Base-by-base conservation (phyloP, 2,113 vertebrate species). In the Onychostoma macrolepis region DNA sequence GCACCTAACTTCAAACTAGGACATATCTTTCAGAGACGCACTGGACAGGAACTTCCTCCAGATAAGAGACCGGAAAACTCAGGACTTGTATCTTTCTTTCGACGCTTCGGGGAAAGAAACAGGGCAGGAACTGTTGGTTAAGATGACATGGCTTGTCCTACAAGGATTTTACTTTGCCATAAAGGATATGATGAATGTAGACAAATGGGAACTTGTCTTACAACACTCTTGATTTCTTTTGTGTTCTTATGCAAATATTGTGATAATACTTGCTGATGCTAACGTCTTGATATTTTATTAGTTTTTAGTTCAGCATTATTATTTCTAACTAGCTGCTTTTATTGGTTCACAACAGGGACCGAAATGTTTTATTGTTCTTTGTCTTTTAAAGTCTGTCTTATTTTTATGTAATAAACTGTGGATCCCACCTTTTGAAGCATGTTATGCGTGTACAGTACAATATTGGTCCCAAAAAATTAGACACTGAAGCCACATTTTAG, bases 171-270 rank as follows among this genome's bases (percentile, higher is more conserved):
- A 67, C 13, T 81, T 19, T 28, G 26, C 38, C 78, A 38, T 90
- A 58, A 45, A 69, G 82, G 56, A 61, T 74, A 24, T 33, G 56
- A 12, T 38, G 82, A 87, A 69, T 81, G 89, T 83, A 92, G 87
- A 91, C 89, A 93, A 95, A 71, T 36, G 19, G 30, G 87, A 43
- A 95, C 92, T 95, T 95, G 92, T 92, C 92, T 94, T 93, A 90
- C 85, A 48, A 80, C 33, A 10, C 53, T 76, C 76, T 24, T 30
- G 43, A 76, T 75, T 19, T 61, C 6, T 28, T 56, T 53, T 71
- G 56, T 83, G 26, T 50, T 56, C 21, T 81, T 33, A 21, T 38
- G 21, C 17, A 84, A 67, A 80, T 21, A 1, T 45, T 28, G 13
- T 36, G 12, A 30, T 80, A 17, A 77, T 80, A 79, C 43, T 65